Conservation (phyloP, 2,113 vertebrate species). For the Perca fluviatilis region DNA sequence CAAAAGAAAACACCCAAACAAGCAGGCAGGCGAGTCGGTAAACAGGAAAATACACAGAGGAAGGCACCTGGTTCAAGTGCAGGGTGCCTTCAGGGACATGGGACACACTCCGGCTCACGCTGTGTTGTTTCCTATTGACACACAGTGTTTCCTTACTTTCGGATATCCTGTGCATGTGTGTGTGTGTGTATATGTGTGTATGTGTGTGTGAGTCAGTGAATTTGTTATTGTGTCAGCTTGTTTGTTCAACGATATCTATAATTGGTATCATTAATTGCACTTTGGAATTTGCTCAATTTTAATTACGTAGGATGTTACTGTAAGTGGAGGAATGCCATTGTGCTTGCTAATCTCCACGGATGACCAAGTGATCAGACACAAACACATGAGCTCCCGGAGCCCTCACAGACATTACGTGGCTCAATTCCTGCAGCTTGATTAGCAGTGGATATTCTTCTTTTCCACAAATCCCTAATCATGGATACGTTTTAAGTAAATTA, state of each 20-base stretch:
- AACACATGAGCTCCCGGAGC: conserved; percentile 30
- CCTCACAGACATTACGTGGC: conserved; percentile 49
- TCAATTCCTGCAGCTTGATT: conserved; percentile 69
- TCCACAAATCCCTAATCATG: conserved; percentile 66
- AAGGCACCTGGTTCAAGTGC: conserved; percentile 79
- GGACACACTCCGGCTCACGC: conserved; percentile 71
- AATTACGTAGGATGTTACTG: conserved; percentile 79
- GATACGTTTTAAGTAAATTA: conserved; percentile 67
- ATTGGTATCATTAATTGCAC: conserved; percentile 72
- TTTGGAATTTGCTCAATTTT: conserved; percentile 74
- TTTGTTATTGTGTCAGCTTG: conserved; percentile 72
- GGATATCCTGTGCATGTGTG: conserved; percentile 78
- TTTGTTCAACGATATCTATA: conserved; percentile 73
- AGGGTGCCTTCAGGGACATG: conserved; percentile 71
- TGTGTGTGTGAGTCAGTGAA: conserved; percentile 59
- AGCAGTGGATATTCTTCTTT: conserved; percentile 57
- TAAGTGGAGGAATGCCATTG: conserved; percentile 73
- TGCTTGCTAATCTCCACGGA: conserved; percentile 48
- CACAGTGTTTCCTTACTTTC: conserved; percentile 73
- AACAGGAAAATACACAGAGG: conserved; percentile 86
- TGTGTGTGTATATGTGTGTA: conserved; percentile 48
- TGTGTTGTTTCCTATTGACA: conserved; percentile 79
- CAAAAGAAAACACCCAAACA: conserved; percentile 83
- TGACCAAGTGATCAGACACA: conserved; percentile 48
- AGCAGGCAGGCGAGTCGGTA: conserved; percentile 66